A percentile compares a stretch with the other conserved stretches of the same genome.
Conservation (phyloP, 2,113 vertebrate genomes). For the Hystrix brachyura region DNA sequence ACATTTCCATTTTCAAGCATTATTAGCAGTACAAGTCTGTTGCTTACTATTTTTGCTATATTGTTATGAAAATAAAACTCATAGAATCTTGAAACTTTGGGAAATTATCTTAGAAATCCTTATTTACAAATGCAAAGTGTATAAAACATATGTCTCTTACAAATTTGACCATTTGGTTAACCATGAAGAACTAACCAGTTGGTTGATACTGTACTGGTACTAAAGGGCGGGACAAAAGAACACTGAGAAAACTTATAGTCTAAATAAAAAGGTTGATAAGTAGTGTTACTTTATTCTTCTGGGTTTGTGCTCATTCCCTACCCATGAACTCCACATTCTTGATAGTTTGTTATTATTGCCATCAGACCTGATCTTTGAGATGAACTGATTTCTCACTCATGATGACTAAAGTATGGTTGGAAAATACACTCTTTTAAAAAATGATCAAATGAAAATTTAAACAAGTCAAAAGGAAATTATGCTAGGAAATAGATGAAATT, state of each 20-base stretch:
- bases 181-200: background rate
- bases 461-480: conserved; percentile 29
- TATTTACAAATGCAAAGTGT: conserved; percentile 49
- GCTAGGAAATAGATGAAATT: conserved; percentile 40
- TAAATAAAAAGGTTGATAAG: background rate
- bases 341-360: background rate
- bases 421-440: conserved; percentile 22
- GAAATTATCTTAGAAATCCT: conserved; percentile 59
- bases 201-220: background rate
- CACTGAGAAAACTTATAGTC: background rate
- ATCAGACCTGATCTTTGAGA: background rate
- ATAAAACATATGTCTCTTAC: conserved; percentile 41
- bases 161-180: conserved; percentile 1
- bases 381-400: background rate
- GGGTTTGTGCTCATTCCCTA: background rate
- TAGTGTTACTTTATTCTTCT: background rate
- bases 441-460: conserved; percentile 51
- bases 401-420: background rate
- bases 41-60: conserved; percentile 72
- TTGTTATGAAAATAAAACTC: conserved; percentile 72
- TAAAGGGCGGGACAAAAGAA: background rate
- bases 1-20: conserved; percentile 72
- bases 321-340: background rate
- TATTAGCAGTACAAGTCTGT: conserved; percentile 73
- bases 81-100: conserved; percentile 53